Percentiles rank a stretch among this genome's conserved stretches.
phyloP scores from a whole-genome alignment of 2,113 vertebrate species.

The Urocolius indicus region DNA sequence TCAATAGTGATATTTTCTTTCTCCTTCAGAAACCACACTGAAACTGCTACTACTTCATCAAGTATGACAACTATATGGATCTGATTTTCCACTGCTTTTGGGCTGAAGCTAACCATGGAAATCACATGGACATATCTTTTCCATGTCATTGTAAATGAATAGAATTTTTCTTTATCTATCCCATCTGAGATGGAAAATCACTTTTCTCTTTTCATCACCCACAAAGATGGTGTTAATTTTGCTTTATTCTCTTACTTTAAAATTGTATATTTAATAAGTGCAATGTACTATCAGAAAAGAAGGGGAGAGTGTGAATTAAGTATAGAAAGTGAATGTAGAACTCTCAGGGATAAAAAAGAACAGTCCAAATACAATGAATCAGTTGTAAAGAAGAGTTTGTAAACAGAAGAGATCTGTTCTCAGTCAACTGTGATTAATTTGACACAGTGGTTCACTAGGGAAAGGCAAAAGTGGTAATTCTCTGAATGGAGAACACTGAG shows the following conservation, averaged over 20 bases:
- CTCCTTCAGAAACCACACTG: not conserved
- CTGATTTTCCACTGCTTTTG: not conserved
- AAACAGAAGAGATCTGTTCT: not conserved
- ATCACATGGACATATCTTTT: not conserved
- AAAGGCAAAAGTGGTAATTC: not conserved
- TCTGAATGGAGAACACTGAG: not conserved
- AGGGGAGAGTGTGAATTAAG: not conserved
- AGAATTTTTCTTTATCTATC: not conserved
- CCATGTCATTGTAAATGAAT: not conserved
- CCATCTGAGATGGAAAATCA: not conserved
- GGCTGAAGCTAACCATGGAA: not conserved
- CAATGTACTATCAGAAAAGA: rapidly evolving
- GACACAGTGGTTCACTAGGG: not conserved
- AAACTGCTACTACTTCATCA: not conserved
- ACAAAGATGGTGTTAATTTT: not conserved
- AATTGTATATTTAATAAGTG: not conserved
- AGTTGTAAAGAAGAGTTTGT: not conserved
- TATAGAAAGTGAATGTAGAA: not conserved
- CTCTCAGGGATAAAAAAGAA: not conserved
- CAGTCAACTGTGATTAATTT: not conserved
- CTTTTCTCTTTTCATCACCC: not conserved
- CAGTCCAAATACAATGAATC: not conserved
- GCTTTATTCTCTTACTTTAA: not conserved
- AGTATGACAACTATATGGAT: not conserved
- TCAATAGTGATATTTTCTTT: not conserved